Base-by-base conservation (phyloP, 2,888 invertebrate species). In the Agapostemon virescens region DNA sequence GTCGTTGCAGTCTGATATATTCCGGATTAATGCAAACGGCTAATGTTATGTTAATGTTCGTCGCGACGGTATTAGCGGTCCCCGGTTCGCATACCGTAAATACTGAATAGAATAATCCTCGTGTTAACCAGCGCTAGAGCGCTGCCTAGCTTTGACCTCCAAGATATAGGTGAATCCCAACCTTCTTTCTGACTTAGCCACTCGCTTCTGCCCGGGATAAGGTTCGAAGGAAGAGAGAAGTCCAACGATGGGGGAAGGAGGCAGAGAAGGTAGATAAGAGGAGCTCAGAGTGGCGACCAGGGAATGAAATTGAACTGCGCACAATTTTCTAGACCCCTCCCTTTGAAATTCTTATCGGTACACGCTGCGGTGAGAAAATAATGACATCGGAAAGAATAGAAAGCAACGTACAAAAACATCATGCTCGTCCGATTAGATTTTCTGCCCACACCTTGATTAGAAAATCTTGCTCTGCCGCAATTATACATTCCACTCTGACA, bases 11-110 rank as follows among this genome's bases (percentile, higher is more conserved):
- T 20, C 84, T 88, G 87, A 89, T 88, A 86, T 89, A 90, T 87
- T 87, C 83, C 77, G 85, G 84, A 89, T 89, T 89, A 89, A 89
- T 87, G 86, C 87, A 87, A 89, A 88, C 86, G 79, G 85, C 87
- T 88, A 89, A 90, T 87, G 86, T 87, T 88, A 89, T 89, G 88
- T 86, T 89, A 90, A 90, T 90, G 85, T 81, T 79, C 79, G 83
- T 82, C 69, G 82, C 82, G 70, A 80, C 73, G 77, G 87, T 84
- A 88, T 85, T 85, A 86, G 86, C 69, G 85, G 83, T 83, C 71
- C 58, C 69, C 77, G 66, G 69, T 69, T 69, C 69, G 77, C 67
- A 80, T 84, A 80, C 74, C 83, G 84, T 88, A 88, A 88, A 89
- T 88, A 87, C 85, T 70, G 79, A 61, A 72, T 69, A 73, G 87